A percentile compares a stretch with the other conserved stretches of the same genome.
Conservation (phyloP, 2,797 vertebrate species). For the Hippoglossus hippoglossus region DNA sequence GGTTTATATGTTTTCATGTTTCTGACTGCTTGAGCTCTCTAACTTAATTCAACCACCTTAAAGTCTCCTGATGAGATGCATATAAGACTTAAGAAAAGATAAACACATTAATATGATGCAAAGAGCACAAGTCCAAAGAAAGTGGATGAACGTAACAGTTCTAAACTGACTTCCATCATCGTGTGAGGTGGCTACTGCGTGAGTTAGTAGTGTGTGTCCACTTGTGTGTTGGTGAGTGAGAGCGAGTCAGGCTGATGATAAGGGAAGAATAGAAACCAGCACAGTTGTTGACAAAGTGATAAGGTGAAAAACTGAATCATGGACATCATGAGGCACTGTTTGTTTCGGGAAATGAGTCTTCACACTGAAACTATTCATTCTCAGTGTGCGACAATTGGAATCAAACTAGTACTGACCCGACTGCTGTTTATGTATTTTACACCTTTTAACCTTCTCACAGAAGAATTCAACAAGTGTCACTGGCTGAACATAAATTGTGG, state of each 20-base stretch:
- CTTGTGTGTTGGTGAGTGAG: constrained; percentile 3
- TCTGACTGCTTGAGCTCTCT: background rate
- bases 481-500: background rate
- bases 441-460: background rate
- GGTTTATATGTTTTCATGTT: constrained; percentile 9
- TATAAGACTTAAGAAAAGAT: background rate
- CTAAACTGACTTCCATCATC: background rate
- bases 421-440: no score
- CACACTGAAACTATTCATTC: constrained; percentile 23
- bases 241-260: constrained; percentile 36
- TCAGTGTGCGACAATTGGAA: background rate
- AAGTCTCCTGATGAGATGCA: no score
- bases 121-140: background rate
- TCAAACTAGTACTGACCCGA: no score
- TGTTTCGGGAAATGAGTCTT: constrained; percentile 36
- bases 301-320: constrained; percentile 56
- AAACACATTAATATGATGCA: constrained; percentile 1
- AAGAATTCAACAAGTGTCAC: background rate
- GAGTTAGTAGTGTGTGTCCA: constrained; percentile 5
- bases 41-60: no score
- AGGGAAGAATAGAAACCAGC: constrained; percentile 61
- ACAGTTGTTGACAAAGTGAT: constrained; percentile 65
- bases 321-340: constrained; percentile 21
- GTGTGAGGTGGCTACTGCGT: constrained; percentile 3
- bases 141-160: background rate